Evolutionary conservation across 2,113 vertebrate genomes (phyloP).

Genomic region (Hassar affinis): DNA sequence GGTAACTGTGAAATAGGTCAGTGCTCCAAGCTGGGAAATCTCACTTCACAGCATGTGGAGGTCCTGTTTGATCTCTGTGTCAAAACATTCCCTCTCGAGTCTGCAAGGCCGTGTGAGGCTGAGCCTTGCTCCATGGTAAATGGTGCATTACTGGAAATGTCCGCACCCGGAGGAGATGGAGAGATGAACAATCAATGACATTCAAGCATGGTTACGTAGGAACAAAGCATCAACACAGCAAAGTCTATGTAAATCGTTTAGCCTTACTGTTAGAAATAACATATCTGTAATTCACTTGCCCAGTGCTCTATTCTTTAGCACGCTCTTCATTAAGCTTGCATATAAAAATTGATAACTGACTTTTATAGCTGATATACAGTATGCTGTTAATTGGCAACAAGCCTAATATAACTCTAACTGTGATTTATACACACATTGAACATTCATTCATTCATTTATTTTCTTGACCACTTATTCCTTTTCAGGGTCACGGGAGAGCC

Average conservation of each 20-base stretch:
- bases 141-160: conserved; percentile 45
- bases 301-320: background rate
- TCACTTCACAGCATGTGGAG: conserved; percentile 20
- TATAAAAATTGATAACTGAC: background rate
- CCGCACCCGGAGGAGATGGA: conserved; percentile 32
- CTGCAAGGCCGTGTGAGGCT: conserved; percentile 5
- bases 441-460: too few species aligned
- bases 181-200: conserved; percentile 48
- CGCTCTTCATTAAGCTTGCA: background rate
- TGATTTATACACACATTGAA: background rate
- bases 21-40: conserved; percentile 14
- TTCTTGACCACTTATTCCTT: too few species aligned
- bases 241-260: background rate
- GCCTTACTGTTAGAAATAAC: too few species aligned
- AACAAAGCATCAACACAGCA: conserved; percentile 40
- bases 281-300: background rate
- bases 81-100: conserved; percentile 22
- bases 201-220: conserved; percentile 41
- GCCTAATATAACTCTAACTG: background rate
- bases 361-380: background rate
- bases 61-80: conserved; percentile 35
- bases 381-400: background rate
- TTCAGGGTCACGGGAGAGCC: too few species aligned
- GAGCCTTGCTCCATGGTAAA: conserved; percentile 20
- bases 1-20: conserved; percentile 42